A percentile compares a stretch with the other conserved stretches of the same genome.
phyloP scores from a whole-genome alignment of 2,888 invertebrate genomes.

The Vannuccia rotundouncinata region DNA sequence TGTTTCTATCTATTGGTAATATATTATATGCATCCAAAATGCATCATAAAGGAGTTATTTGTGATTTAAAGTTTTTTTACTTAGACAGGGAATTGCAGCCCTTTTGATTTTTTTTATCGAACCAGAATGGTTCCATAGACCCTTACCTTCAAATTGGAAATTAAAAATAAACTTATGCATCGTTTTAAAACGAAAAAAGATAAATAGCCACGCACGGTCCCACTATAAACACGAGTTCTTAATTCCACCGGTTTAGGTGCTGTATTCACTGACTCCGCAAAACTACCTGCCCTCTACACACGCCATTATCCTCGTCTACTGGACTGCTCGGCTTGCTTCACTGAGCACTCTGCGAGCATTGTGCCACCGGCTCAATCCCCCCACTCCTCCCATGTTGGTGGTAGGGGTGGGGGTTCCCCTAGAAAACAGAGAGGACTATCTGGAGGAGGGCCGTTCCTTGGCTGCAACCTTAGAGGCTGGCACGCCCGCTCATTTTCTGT shows the following conservation, averaged over 20 bases:
- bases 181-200: too few relatives aligned
- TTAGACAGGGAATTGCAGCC: too few relatives aligned
- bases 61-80: too few relatives aligned
- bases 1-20: too few relatives aligned
- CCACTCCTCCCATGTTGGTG: not conserved
- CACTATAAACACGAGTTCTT: too few relatives aligned
- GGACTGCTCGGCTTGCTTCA: conserved; percentile 11
- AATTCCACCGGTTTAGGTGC: not conserved
- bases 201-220: too few relatives aligned
- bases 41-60: too few relatives aligned
- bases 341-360: not conserved
- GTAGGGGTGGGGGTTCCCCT: not conserved
- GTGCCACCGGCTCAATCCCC: not conserved
- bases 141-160: too few relatives aligned
- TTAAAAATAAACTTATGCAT: too few relatives aligned
- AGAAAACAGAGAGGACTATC: not conserved
- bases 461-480: not conserved
- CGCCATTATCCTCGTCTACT: not conserved
- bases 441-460: not conserved
- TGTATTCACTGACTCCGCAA: not conserved
- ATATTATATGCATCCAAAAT: too few relatives aligned
- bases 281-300: not conserved
- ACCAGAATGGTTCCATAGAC: too few relatives aligned
- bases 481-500: not conserved
- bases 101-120: too few relatives aligned